Evolutionary conservation across 2,888 invertebrate genomes (phyloP).

Genomic region (Cephalotes varians): DNA sequence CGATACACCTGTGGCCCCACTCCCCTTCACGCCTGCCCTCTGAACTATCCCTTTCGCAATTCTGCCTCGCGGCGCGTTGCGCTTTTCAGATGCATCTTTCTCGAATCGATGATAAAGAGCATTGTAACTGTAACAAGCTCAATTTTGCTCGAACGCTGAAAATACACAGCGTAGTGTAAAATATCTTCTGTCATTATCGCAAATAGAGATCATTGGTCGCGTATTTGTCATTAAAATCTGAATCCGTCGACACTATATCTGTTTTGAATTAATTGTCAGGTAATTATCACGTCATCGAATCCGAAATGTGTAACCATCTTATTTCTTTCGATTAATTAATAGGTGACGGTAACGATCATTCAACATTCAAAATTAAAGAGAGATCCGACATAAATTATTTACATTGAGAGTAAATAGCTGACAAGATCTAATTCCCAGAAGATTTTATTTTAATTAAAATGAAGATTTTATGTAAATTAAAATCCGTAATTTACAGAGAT

Average conservation of each 20-base stretch:
- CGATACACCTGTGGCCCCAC: constrained; percentile 65
- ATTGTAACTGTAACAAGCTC: neutral
- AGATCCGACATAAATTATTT: neutral
- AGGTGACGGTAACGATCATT: neutral
- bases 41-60: constrained; percentile 5
- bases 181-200: neutral
- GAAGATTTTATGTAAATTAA: neutral
- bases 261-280: neutral
- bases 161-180: neutral
- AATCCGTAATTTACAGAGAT: neutral
- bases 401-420: neutral
- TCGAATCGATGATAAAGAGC: neutral
- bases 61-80: neutral
- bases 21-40: neutral
- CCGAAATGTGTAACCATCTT: constrained; percentile 19
- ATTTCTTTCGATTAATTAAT: constrained; percentile 22
- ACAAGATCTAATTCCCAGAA: neutral
- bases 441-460: neutral
- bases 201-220: neutral
- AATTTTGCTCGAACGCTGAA: neutral
- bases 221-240: neutral
- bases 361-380: constrained; percentile 13
- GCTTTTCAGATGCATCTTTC: neutral
- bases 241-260: neutral
- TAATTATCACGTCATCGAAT: constrained; percentile 11